Base-by-base conservation (phyloP, 37 sponge, comb jelly and placozoan genomes). In the Geodia barretti region DNA sequence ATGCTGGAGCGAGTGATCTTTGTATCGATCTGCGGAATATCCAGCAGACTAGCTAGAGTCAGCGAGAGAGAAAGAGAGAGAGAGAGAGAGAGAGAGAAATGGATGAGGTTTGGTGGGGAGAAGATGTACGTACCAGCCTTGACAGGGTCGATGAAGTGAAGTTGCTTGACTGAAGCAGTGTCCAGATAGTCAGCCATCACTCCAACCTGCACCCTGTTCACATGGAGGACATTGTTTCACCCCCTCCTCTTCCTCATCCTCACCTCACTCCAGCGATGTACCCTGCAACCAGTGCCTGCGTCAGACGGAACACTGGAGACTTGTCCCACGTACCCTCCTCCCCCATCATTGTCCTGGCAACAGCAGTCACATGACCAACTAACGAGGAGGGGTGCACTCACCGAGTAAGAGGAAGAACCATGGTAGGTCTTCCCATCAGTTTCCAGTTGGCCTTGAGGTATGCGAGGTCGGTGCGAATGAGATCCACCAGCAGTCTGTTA, bases 391-490 rank as follows among this genome's bases (percentile, higher is more conserved):
- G 11, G 11, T 64, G 77, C 41, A 64, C 30, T 26, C 30, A 77
- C 68, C 77, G 30, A 29, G 86, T 61, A 26, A 95, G 70, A 20
- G 93, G 94, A 20, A 95, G 84, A 23, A 87, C 82, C 19, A 95
- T 69, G 62, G 94, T 93, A 26, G 96, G 96, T 28, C 91, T 62
- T 4, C 96, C 96, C 78, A 88, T 85, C 72, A 84, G 66, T 62
- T 87, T 74, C 96, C 96, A 95, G 87, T 89, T 92, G 73, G 87
- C 38, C 79, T 86, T 80, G 43, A 95, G 83, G 58, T 92, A 95
- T n/a, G 93, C 87, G 0, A 95, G 62, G 64, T 89, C 91, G 14
- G 96, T 92, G 21, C 78, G 69, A 28, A 95, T 86, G 43, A 92
- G 70, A 62, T 95, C 93, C 25, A 90, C 93, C 54, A 92, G 72